Percentiles rank a stretch among this genome's conserved stretches.
Conservation (phyloP, 2,888 invertebrate genomes). For the Drosophila ezoana region DNA sequence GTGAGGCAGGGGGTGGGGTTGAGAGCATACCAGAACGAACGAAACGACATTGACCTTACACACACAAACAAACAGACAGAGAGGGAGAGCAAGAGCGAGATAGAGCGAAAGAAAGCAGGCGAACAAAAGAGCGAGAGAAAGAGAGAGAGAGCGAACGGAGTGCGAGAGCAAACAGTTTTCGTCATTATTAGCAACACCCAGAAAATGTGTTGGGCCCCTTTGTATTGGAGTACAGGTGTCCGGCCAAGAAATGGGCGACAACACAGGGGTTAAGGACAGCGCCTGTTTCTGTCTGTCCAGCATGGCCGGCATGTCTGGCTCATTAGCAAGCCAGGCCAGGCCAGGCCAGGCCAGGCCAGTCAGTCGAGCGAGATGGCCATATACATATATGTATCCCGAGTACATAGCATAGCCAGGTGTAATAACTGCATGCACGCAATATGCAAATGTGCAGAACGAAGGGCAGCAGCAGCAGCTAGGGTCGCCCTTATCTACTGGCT, state of each 20-base stretch:
- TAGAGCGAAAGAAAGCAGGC: conserved; percentile 41
- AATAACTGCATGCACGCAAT: conserved; percentile 72
- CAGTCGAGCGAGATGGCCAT: conserved; percentile 43
- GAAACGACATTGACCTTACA: conserved; percentile 84
- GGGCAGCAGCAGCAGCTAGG: conserved; percentile 12
- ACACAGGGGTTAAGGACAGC: conserved; percentile 46
- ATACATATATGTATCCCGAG: conserved; percentile 6
- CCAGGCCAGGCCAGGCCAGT: conserved; percentile 1
- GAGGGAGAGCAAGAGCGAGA: conserved; percentile 23
- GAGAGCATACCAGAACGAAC: conserved; percentile 36
- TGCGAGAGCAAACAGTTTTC: conserved; percentile 55
- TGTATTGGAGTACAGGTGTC: conserved; percentile 53
- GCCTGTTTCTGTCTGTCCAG: conserved; percentile 27
- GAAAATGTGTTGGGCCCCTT: conserved; percentile 54
- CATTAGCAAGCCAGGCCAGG: conserved; percentile 39
- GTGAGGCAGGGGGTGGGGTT: conserved; percentile 10
- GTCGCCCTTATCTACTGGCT: conserved; percentile 51
- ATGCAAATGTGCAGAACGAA: conserved; percentile 59
- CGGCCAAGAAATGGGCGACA: conserved; percentile 1
- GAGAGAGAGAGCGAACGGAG: conserved; percentile 28
- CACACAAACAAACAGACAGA: conserved; percentile 26
- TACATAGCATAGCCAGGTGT: conserved; percentile 63
- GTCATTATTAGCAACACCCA: conserved; percentile 61
- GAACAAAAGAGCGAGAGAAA: conserved; percentile 12
- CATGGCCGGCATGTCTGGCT: conserved; percentile 36